Evolutionary conservation across 1,140 invertebrate genomes (phyloP).

Genomic region (Charaxes varanes): DNA sequence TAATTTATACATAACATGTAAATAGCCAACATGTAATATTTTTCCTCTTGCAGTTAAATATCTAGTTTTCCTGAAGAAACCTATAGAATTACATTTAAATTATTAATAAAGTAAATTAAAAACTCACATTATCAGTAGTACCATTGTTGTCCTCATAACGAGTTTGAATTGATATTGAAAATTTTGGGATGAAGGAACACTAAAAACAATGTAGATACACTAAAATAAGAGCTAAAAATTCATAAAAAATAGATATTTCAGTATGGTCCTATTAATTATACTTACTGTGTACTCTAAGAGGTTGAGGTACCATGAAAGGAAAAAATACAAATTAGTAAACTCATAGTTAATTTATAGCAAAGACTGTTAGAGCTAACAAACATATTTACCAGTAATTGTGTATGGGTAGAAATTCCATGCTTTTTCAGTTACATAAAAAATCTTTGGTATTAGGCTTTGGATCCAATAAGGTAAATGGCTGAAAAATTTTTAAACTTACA

Average conservation of each 20-base stretch:
- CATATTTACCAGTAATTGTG: slow-evolving; percentile 86
- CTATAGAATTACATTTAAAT: neutral
- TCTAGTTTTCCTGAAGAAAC: neutral
- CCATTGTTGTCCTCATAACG: slow-evolving; percentile 94
- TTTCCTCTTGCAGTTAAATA: no score
- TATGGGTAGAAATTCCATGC: slow-evolving; percentile 97
- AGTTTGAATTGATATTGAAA: slow-evolving; percentile 90
- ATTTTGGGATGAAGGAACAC: slow-evolving; percentile 95
- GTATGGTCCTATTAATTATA: no score
- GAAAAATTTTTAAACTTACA: slow-evolving; percentile 38
- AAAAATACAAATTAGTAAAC: slow-evolving; percentile 23
- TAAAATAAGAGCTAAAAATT: no score
- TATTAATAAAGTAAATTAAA: neutral
- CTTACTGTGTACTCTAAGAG: slow-evolving; percentile 59
- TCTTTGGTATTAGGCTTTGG: slow-evolving; percentile 88
- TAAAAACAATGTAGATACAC: slow-evolving; percentile 75
- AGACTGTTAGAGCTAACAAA: no score
- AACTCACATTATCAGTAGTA: slow-evolving; percentile 88
- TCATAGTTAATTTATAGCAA: slow-evolving; percentile 8
- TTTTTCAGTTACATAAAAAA: slow-evolving; percentile 95
- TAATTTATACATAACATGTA: no score
- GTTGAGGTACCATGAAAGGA: slow-evolving; percentile 28
- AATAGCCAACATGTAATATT: no score
- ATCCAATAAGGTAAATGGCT: slow-evolving; percentile 94
- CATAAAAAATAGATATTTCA: no score